phyloP scores from a whole-genome alignment of 2,113 vertebrate species.

The Mohoua ochrocephala region DNA sequence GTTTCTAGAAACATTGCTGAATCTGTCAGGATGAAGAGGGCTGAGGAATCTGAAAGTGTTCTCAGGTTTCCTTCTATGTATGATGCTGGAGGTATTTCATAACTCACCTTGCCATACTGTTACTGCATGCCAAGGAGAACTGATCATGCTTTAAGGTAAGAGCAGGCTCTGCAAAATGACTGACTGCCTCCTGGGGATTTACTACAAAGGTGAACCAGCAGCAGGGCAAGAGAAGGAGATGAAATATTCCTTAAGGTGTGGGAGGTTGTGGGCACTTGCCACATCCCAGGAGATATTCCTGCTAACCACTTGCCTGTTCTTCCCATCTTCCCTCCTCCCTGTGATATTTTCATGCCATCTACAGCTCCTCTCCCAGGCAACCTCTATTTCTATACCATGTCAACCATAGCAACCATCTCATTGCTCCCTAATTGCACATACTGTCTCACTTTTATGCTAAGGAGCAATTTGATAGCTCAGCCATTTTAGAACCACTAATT shows the following conservation, averaged over 20 bases:
- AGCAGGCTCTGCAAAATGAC: background rate
- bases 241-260: background rate
- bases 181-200: background rate
- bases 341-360: background rate
- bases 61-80: background rate
- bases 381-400: slow-evolving; percentile 35
- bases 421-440: slow-evolving; percentile 5
- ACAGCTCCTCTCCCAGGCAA: slow-evolving; percentile 31
- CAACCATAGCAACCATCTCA: slow-evolving; percentile 46
- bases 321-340: background rate
- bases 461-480: slow-evolving; percentile 11
- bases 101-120: background rate
- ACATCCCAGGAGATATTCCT: background rate
- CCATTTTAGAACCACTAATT: slow-evolving; percentile 23
- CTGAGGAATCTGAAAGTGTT: background rate
- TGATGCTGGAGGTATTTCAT: background rate
- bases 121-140: background rate
- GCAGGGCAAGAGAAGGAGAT: background rate
- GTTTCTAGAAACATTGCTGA: background rate
- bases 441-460: slow-evolving; percentile 41
- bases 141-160: background rate
- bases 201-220: background rate
- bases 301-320: background rate
- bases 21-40: background rate
- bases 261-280: background rate